These are phyloP conservation scores for Mustela lutreola DNA, from an alignment of 2,113 vertebrate genomes.

Conservation along the genomic window DNA sequence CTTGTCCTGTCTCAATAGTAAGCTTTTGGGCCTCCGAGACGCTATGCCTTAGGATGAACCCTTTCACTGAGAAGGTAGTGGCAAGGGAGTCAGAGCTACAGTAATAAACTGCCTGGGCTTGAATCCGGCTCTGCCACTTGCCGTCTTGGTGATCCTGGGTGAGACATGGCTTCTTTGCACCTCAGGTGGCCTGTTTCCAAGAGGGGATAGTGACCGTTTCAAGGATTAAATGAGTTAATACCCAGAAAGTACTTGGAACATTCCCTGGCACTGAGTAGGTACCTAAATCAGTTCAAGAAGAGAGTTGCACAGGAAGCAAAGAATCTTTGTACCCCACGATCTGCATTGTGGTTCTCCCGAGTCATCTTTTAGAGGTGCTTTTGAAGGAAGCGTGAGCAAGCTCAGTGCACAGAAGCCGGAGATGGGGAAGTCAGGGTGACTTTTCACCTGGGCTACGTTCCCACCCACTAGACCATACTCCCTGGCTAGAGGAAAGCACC, in stretches of 20 bases:
- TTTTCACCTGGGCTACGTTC: neutral
- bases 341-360: neutral
- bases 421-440: neutral
- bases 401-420: fast-evolving
- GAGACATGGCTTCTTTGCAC: neutral
- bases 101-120: neutral
- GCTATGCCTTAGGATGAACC: neutral
- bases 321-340: neutral
- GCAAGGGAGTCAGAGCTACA: no score
- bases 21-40: neutral
- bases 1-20: conserved; percentile 74
- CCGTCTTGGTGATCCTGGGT: neutral
- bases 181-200: neutral
- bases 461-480: neutral
- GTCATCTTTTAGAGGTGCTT: neutral
- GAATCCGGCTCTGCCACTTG: neutral
- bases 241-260: neutral
- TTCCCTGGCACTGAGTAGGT: neutral
- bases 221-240: neutral
- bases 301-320: neutral
- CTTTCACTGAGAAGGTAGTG: neutral
- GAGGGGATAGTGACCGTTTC: neutral
- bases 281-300: neutral
- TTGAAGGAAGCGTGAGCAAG: neutral
- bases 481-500: fast-evolving